phyloP scores from a whole-genome alignment of 2,797 vertebrate genomes.

The Peromyscus attwateri region DNA sequence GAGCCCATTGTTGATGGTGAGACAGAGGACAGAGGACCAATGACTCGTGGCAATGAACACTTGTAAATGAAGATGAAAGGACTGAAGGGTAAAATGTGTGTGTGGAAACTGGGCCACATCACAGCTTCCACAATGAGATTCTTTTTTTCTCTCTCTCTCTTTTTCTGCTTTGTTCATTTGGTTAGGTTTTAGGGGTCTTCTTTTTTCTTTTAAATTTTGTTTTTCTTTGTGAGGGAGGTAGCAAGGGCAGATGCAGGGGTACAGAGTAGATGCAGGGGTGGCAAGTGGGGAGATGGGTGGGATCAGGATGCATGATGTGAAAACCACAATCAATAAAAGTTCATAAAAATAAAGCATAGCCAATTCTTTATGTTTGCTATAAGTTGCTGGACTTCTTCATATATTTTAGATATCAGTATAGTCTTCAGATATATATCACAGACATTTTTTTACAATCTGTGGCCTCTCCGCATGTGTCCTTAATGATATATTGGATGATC shows the following conservation, averaged over 20 bases:
- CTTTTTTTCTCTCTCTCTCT: too few species aligned
- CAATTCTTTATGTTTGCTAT: background rate
- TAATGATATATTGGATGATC: background rate
- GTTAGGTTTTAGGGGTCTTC: background rate
- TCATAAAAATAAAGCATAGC: background rate
- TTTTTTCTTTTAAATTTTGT: background rate
- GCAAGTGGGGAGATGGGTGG: background rate
- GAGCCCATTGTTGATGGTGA: background rate
- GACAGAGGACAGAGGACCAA: background rate
- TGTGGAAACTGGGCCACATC: background rate
- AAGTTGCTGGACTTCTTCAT: background rate
- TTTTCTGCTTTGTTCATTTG: background rate
- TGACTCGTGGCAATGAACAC: background rate
- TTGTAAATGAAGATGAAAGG: too few species aligned
- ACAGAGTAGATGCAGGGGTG: background rate
- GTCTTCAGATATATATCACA: background rate
- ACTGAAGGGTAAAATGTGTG: background rate
- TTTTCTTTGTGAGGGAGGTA: background rate
- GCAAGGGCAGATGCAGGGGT: background rate
- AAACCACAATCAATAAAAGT: background rate
- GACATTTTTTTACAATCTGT: background rate
- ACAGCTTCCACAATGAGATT: background rate
- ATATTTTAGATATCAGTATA: background rate
- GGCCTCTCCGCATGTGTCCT: background rate
- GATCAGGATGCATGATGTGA: background rate